phyloP scores from a whole-genome alignment of 2,113 vertebrate genomes.

The Corythornis madagascariensis region DNA sequence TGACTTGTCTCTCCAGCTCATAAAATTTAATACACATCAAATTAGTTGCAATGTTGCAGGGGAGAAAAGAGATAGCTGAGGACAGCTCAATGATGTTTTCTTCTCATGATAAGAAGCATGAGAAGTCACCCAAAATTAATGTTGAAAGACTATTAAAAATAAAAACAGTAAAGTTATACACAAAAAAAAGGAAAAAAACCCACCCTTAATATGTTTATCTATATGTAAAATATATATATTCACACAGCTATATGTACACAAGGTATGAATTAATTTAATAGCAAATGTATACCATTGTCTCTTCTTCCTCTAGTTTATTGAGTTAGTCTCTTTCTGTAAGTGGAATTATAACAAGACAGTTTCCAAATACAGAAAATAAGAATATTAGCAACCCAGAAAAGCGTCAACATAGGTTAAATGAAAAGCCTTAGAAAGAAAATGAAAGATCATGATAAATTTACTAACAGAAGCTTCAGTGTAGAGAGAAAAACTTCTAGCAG shows the following conservation, averaged over 20 bases:
- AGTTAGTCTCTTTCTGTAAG: neutral
- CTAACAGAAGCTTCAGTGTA: neutral
- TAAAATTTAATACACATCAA: slow-evolving; percentile 12
- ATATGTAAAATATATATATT: neutral
- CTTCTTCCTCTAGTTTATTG: neutral
- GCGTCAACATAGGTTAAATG: neutral
- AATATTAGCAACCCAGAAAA: neutral
- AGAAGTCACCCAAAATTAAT: neutral
- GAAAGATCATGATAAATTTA: neutral
- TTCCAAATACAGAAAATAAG: neutral
- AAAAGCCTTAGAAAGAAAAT: neutral
- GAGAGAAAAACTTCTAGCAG: neutral
- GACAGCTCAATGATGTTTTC: neutral
- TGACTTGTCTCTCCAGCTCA: slow-evolving; percentile 17
- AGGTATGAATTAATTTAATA: neutral
- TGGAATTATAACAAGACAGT: neutral
- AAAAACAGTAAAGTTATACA: neutral
- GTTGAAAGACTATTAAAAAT: neutral
- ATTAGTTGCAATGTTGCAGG: neutral
- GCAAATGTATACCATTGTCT: neutral
- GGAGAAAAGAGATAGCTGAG: neutral
- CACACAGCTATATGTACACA: neutral
- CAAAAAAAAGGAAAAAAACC: neutral
- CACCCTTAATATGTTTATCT: neutral
- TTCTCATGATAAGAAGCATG: neutral